Percentiles rank a stretch among this genome's conserved stretches.
phyloP scores from a whole-genome alignment of 1,140 invertebrate species.

The Berghia stephanieae region DNA sequence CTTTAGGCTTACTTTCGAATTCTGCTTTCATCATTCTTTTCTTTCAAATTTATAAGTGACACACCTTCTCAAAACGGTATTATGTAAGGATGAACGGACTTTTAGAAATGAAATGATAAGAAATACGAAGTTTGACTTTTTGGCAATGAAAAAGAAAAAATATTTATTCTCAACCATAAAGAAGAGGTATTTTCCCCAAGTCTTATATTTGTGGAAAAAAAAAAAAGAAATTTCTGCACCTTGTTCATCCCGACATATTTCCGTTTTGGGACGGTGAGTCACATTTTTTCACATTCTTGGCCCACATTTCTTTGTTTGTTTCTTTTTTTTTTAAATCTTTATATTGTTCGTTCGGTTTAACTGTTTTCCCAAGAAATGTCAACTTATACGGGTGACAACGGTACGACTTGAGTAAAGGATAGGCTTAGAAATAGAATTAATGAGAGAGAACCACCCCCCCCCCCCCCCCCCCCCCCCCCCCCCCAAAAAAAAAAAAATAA shows the following conservation, averaged over 20 bases:
- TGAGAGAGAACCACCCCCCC: too few species aligned
- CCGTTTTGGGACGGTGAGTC: background rate
- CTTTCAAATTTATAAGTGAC: too few species aligned
- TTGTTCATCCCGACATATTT: too few species aligned
- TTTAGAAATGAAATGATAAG: background rate
- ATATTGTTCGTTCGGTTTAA: background rate
- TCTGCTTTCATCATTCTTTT: too few species aligned
- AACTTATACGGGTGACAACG: background rate
- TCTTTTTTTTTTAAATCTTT: background rate
- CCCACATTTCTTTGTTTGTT: background rate
- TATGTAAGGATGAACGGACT: background rate
- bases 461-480: too few species aligned
- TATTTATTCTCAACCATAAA: background rate
- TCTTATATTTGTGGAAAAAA: too few species aligned
- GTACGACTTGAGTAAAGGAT: background rate
- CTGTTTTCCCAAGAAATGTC: background rate
- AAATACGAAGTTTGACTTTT: background rate
- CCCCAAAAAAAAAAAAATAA: background rate
- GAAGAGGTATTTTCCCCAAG: too few species aligned
- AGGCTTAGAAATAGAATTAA: background rate
- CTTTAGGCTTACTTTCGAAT: background rate
- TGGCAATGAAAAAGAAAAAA: background rate
- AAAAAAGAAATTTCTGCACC: too few species aligned
- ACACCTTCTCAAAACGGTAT: background rate
- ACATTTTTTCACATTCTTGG: background rate